Evolutionary conservation across 2,888 invertebrate species (phyloP).

Genomic region (Ctena decussata): DNA sequence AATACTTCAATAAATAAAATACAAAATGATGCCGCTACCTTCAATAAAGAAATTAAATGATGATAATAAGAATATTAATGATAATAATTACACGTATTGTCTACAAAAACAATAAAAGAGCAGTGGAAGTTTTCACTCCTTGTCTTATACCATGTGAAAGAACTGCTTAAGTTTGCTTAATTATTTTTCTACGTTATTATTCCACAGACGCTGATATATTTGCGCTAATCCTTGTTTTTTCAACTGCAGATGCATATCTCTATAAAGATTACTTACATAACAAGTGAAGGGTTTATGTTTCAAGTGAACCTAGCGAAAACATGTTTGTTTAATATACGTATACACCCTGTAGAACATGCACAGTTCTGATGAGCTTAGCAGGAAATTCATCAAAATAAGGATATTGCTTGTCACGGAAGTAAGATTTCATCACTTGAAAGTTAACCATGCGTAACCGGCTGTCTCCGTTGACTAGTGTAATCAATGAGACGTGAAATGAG

Average conservation of each 20-base stretch:
- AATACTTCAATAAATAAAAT: no score
- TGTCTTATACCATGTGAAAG: neutral
- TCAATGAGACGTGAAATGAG: constrained; percentile 63
- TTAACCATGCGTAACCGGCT: constrained; percentile 50
- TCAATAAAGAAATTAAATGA: no score
- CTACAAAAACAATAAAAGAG: no score
- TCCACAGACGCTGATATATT: neutral
- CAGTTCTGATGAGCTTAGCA: neutral
- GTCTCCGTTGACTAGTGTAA: constrained; percentile 23
- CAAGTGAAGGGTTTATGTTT: constrained; percentile 1
- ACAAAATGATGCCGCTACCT: no score
- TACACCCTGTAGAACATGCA: neutral
- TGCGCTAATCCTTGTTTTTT: neutral
- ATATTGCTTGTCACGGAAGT: constrained; percentile 40
- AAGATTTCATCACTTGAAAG: constrained; percentile 60
- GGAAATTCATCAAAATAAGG: constrained; percentile 5
- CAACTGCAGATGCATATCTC: constrained; percentile 11
- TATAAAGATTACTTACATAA: constrained; percentile 1
- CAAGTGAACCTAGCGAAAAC: neutral
- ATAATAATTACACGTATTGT: no score
- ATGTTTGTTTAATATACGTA: constrained; percentile 4
- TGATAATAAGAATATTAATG: no score
- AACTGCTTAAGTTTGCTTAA: neutral
- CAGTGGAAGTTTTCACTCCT: neutral
- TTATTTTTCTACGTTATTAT: neutral